Evolutionary conservation across 2,797 vertebrate genomes (phyloP).

Genomic region (Pipistrellus pipistrellus): DNA sequence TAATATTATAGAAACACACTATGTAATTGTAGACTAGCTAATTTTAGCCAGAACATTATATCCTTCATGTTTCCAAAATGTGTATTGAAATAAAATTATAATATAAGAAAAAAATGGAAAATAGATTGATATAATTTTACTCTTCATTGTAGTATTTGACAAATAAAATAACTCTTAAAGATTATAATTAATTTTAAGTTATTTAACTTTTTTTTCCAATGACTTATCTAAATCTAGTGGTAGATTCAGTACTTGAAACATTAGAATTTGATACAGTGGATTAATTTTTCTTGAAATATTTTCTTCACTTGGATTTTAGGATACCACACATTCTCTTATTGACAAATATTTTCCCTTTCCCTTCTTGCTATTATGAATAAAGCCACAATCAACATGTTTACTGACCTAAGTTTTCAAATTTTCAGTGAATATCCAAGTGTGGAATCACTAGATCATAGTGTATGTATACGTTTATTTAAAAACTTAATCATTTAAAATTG

Average conservation of each 20-base stretch:
- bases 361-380: not conserved
- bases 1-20: not conserved
- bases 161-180: not conserved
- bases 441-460: not conserved
- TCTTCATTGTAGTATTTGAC: not conserved
- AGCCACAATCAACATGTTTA: not conserved
- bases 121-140: not conserved
- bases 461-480: not conserved
- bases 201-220: not conserved
- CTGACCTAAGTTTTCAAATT: not conserved
- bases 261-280: not conserved
- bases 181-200: conserved; percentile 9
- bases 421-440: not conserved
- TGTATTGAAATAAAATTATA: conserved; percentile 25
- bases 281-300: conserved; percentile 33
- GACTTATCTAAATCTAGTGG: not conserved
- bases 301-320: not conserved
- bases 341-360: not conserved
- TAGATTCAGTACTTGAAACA: not conserved
- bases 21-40: not conserved
- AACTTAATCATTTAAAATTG: not conserved
- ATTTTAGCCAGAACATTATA: not conserved
- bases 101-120: conserved; percentile 16
- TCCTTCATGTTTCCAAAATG: not conserved
- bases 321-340: not conserved